Evolutionary conservation across 2,888 invertebrate species (phyloP).

Genomic region (Lasioglossum oenotherae): DNA sequence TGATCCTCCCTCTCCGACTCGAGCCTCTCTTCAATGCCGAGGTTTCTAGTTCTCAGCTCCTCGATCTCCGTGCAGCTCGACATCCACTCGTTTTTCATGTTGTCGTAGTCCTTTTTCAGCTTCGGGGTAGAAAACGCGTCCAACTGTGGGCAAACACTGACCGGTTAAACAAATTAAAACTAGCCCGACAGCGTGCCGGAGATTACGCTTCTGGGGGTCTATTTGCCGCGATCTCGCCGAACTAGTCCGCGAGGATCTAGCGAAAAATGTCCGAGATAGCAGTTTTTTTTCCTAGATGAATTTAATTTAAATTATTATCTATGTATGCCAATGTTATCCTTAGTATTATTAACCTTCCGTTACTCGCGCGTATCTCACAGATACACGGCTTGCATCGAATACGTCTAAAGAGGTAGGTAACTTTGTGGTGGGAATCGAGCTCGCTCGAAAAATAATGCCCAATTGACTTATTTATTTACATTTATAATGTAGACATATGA

Average conservation of each 20-base stretch:
- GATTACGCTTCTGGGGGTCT: background rate
- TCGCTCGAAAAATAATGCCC: too few species aligned
- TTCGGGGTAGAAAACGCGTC: constrained; percentile 87
- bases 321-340: too few species aligned
- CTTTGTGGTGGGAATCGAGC: too few species aligned
- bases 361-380: too few species aligned
- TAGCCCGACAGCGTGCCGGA: background rate
- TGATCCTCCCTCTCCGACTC: constrained; percentile 82
- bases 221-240: background rate
- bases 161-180: background rate
- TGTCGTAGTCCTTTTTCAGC: constrained; percentile 85
- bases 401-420: too few species aligned
- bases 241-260: background rate
- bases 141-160: constrained; percentile 83
- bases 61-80: constrained; percentile 85
- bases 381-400: too few species aligned
- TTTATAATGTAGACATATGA: too few species aligned
- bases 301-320: too few species aligned
- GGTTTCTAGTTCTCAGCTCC: constrained; percentile 82
- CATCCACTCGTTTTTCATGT: constrained; percentile 84
- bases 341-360: too few species aligned
- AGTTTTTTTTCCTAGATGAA: too few species aligned
- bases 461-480: too few species aligned
- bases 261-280: too few species aligned
- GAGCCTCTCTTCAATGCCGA: constrained; percentile 82